Percentiles rank a stretch among this genome's conserved stretches.
These are phyloP conservation scores for Lordiphosa mommai DNA, from an alignment of 1,140 invertebrate species.

Conservation along the genomic window DNA sequence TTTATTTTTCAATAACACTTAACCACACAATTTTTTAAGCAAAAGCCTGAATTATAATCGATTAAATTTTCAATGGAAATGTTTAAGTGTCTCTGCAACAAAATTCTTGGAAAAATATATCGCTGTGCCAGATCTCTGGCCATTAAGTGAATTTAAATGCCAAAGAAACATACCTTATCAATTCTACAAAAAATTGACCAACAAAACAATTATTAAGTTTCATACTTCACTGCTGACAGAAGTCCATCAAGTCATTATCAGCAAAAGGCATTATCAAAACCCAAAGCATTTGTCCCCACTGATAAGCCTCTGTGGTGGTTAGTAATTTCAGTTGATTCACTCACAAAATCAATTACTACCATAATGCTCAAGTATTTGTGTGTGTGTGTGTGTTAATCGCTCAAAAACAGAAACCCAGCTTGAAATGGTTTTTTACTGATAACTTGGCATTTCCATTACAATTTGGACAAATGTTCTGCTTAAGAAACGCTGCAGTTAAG, in stretches of 20 bases:
- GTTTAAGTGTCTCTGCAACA: too few relatives aligned
- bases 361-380: background rate
- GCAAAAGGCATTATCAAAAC: background rate
- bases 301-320: conserved; percentile 19
- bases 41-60: too few relatives aligned
- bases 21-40: too few relatives aligned
- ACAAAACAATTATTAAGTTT: background rate
- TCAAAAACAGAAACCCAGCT: too few relatives aligned
- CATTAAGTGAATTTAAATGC: too few relatives aligned
- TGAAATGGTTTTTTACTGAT: conserved; percentile 12
- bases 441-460: conserved; percentile 9
- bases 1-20: too few relatives aligned
- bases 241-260: background rate
- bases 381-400: background rate
- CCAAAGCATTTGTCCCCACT: background rate
- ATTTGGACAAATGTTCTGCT: background rate
- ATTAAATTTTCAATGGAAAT: too few relatives aligned
- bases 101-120: too few relatives aligned
- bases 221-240: conserved; percentile 3
- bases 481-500: background rate
- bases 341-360: conserved; percentile 17
- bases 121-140: too few relatives aligned
- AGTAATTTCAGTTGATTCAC: conserved; percentile 9
- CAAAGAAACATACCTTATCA: conserved; percentile 5
- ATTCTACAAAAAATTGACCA: background rate